Conservation (phyloP, 2,113 vertebrate genomes). For the Oryctolagus cuniculus region mOryCun1.1 NC_091435.1:95932001-95932500, state of each 20-base stretch:
- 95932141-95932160: not conserved
- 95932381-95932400: not conserved
- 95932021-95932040: conserved; percentile 23
- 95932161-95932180: too few species aligned
- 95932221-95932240: too few species aligned
- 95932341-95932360: too few species aligned
- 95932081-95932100: not conserved
- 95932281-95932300: not conserved
- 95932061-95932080: not conserved
- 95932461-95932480: not conserved
- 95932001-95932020: conserved; percentile 53
- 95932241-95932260: too few species aligned
- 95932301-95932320: conserved; percentile 22
- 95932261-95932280: not conserved
- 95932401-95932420: not conserved
- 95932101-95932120: conserved; percentile 30
- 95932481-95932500: not conserved
- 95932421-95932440: not conserved
- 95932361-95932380: not conserved
- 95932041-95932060: not conserved
- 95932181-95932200: too few species aligned
- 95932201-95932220: too few species aligned
- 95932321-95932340: not conserved
- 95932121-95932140: conserved; percentile 19
- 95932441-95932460: not conserved